Evolutionary conservation across 30 jellyfish, hydroid and myxozoan genomes (phyloP), one percentile per base, ranked within the genome.

Genomic region (Pseudorhiza aurosa): DNA sequence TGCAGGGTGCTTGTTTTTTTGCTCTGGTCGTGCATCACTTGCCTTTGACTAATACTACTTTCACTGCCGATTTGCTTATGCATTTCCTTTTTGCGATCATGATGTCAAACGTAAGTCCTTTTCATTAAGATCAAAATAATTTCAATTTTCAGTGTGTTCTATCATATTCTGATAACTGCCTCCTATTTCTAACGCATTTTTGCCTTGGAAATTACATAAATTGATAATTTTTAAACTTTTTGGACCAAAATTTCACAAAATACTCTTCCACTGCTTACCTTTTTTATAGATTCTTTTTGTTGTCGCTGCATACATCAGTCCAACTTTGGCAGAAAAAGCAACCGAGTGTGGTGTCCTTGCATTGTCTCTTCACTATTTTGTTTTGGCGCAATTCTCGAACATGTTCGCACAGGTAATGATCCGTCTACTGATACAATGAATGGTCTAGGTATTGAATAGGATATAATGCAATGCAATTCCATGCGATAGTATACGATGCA

Each of bases 391-490:
- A 49, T 93, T 93, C 78, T 46, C 99, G 26, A 70, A 80, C 70
- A 87, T 93, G 90, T 87, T 87, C 65, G 92, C 82, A 2, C 97
- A 93, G 99, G 99, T 93, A 85, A n/a, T n/a, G n/a, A n/a, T n/a
- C n/a, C n/a, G n/a, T n/a, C n/a, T n/a, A n/a, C n/a, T n/a, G n/a
- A n/a, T n/a, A n/a, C n/a, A n/a, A n/a, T n/a, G n/a, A n/a, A n/a
- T n/a, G n/a, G n/a, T n/a, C n/a, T n/a, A n/a, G n/a, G n/a, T n/a
- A n/a, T n/a, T n/a, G n/a, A n/a, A n/a, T n/a, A n/a, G n/a, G n/a
- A n/a, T n/a, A n/a, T n/a, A n/a, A n/a, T n/a, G n/a, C n/a, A n/a
- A n/a, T n/a, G n/a, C n/a, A n/a, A n/a, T n/a, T n/a, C n/a, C n/a
- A n/a, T n/a, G n/a, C n/a, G n/a, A n/a, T n/a, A n/a, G n/a, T n/a